Base-by-base conservation (phyloP, 1,140 invertebrate species). In the Aphaenogaster floridana region DNA sequence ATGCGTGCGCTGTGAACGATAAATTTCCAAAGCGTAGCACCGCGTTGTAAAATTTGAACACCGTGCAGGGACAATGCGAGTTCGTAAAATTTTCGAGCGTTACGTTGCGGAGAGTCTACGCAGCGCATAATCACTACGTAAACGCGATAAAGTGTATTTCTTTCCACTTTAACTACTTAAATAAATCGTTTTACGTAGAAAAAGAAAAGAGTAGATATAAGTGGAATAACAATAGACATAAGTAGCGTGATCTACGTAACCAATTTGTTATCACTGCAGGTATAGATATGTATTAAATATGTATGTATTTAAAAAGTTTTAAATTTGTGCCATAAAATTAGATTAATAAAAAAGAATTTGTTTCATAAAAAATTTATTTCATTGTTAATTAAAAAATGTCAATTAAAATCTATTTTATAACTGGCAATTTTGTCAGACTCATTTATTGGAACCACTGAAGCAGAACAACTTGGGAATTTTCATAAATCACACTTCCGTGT, bases 11-110 rank as follows among this genome's bases (percentile, higher is more conserved):
- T 28, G 69, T 13, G 45, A 63, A 76, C 45, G 45, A 84, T 84
- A 84, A 84, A 84, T 74, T 84, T 21, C 63, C 69, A 34, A 63
- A 50, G 36, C 34, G n/a, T 21, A 61, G 78, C 21, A 78, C 78
- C 34, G 45, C 69, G 42, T 17, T 72, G 17, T 57, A 72, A 83
- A 83, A 83, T 83, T 42, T 72, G 39, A 83, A 72, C 57, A n/a
- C 34, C 34, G 45, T 45, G 13, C 17, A 61, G 69, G 69, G n/a
- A 83, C 39, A 74, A 61, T 28, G 45, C 13, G 39, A 72, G 39
- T 21, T 4, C 9, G 15, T 74, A 61, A 76, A 81, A 11, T 57
- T 59, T 68, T 36, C 66, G 5, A 21, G 28, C 63, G 2, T 84
- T 71, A 74, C 54, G 17, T 21, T 39, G 15, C 28, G 34, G 9